Evolutionary conservation across 64 coral and sea anemone species (phyloP).

Genomic region (Montipora capricornis): DNA sequence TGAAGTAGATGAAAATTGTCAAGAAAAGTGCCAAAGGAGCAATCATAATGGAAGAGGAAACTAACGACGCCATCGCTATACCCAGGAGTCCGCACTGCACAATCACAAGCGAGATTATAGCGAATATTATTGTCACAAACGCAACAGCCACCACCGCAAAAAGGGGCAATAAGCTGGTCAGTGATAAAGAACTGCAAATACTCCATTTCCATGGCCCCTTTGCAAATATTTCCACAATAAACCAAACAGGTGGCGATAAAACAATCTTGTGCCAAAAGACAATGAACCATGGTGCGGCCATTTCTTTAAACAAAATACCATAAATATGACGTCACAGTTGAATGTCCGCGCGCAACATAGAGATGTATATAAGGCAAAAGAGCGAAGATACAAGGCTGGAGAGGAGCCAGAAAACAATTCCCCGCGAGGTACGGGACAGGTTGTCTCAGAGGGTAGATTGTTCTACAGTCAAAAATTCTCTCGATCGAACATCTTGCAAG

Average conservation of each 20-base stretch:
- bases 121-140: background rate
- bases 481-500: no score
- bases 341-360: background rate
- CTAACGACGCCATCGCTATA: background rate
- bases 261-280: constrained; percentile 47
- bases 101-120: background rate
- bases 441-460: no score
- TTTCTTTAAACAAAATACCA: background rate
- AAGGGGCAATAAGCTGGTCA: constrained; percentile 12
- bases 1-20: background rate
- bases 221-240: constrained; percentile 14
- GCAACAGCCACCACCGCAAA: background rate
- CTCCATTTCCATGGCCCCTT: constrained; percentile 42
- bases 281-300: constrained; percentile 5
- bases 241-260: background rate
- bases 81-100: constrained; percentile 1
- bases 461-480: no score
- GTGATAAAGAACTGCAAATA: background rate
- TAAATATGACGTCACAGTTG: constrained; percentile 16
- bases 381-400: no score
- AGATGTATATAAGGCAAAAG: no score
- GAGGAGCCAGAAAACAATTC: no score
- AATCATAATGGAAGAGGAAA: background rate
- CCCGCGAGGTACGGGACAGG: no score
- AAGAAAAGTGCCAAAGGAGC: background rate